Evolutionary conservation across 2,888 invertebrate species (phyloP).

Genomic region (Diaphora mendica): DNA sequence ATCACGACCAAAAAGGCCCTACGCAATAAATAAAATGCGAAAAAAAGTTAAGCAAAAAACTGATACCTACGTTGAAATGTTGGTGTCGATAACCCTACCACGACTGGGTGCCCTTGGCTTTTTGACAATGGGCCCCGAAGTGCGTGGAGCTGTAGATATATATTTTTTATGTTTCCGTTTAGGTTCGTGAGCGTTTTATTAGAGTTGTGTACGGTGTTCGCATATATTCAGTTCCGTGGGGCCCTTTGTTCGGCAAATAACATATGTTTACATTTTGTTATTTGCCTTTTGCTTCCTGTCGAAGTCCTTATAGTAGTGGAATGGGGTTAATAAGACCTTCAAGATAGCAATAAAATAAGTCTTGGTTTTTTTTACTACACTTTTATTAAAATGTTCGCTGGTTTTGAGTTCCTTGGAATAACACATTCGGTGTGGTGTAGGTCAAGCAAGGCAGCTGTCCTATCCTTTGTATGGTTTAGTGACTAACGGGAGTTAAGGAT

Average conservation of each 20-base stretch:
- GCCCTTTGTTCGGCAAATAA: slow-evolving; percentile 33
- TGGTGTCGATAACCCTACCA: slow-evolving; percentile 41
- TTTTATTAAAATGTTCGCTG: not conserved
- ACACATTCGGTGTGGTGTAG: not conserved
- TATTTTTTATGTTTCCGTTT: slow-evolving; percentile 53
- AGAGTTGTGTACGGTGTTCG: slow-evolving; percentile 33
- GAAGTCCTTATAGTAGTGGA: slow-evolving; percentile 6
- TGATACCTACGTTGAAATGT: slow-evolving; percentile 4
- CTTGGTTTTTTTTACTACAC: not conserved
- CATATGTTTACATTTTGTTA: slow-evolving; percentile 18
- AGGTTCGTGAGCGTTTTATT: slow-evolving; percentile 54
- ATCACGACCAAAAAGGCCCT: slow-evolving; percentile 14
- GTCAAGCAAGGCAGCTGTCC: not conserved
- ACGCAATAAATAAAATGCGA: slow-evolving; percentile 13
- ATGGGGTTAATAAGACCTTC: not conserved
- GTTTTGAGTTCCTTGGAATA: not conserved
- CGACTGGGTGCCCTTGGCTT: slow-evolving; percentile 42
- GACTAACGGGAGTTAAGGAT: not conserved
- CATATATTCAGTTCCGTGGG: slow-evolving; percentile 26
- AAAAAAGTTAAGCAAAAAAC: slow-evolving; percentile 21
- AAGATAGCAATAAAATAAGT: not conserved
- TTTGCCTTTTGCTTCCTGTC: slow-evolving; percentile 10
- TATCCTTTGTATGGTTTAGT: not conserved
- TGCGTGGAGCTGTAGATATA: slow-evolving; percentile 33
- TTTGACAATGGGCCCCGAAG: slow-evolving; percentile 47